phyloP scores from a whole-genome alignment of 1,140 invertebrate genomes.

The Tetramorium parvispinum region DNA sequence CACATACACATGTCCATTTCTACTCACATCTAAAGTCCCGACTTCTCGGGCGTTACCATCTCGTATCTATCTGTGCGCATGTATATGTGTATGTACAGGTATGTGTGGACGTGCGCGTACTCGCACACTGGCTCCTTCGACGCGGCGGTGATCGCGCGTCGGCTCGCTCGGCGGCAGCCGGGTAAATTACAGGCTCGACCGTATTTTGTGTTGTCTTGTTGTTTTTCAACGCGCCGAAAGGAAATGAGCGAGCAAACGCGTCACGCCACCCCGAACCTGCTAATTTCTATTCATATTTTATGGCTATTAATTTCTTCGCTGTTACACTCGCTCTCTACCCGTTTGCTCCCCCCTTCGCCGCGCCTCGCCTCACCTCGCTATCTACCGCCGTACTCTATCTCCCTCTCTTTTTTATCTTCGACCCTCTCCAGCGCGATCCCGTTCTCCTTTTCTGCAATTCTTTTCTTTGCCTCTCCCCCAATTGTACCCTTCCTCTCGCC shows the following conservation, averaged over 20 bases:
- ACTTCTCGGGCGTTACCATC: slow-evolving; percentile 60
- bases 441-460: slow-evolving; percentile 60
- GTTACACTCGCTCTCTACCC: slow-evolving; percentile 77
- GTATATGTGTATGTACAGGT: neutral
- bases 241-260: slow-evolving; percentile 86
- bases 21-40: slow-evolving; percentile 32
- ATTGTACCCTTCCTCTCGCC: neutral
- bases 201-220: slow-evolving; percentile 86
- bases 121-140: neutral
- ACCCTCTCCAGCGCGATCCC: neutral
- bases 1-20: slow-evolving; percentile 12
- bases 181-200: slow-evolving; percentile 85
- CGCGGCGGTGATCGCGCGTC: slow-evolving; percentile 67
- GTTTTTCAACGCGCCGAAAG: slow-evolving; percentile 87
- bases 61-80: neutral
- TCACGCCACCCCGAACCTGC: slow-evolving; percentile 86
- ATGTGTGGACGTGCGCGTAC: neutral
- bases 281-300: slow-evolving; percentile 87
- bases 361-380: neutral
- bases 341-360: slow-evolving; percentile 35
- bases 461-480: slow-evolving; percentile 35
- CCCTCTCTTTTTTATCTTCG: slow-evolving; percentile 34
- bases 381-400: neutral
- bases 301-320: slow-evolving; percentile 87
- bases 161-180: slow-evolving; percentile 83